Conservation (phyloP, 2,797 vertebrate species). For the Anguilla marmorata region DNA sequence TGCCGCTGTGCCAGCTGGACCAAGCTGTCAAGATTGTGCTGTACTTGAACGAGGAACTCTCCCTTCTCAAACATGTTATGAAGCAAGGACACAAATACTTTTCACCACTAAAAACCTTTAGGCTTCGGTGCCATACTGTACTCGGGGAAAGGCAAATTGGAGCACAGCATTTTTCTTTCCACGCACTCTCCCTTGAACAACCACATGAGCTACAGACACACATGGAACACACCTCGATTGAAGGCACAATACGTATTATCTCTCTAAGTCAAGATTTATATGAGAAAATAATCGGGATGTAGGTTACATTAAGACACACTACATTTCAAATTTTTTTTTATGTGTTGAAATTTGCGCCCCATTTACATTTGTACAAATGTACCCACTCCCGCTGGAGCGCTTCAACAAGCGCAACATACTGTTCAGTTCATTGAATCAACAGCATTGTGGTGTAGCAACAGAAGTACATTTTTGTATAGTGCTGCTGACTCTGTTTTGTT, state of each 20-base stretch:
- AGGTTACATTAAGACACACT: neutral
- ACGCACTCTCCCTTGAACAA: neutral
- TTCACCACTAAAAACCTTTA: neutral
- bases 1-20: conserved; percentile 40
- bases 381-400: neutral
- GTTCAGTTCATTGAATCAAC: neutral
- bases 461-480: neutral
- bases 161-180: neutral
- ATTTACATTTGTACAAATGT: neutral
- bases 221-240: neutral
- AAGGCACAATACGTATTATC: neutral
- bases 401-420: neutral
- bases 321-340: neutral
- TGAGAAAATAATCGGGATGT: neutral
- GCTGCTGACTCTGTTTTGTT: neutral
- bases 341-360: neutral
- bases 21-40: conserved; percentile 54
- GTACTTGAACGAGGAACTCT: conserved; percentile 52
- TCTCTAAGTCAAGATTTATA: neutral
- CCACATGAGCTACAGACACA: neutral
- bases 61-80: conserved; percentile 50
- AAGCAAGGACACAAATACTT: conserved; percentile 11
- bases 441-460: neutral
- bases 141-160: neutral
- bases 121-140: neutral